A percentile compares a stretch with the other conserved stretches of the same genome.
Evolutionary conservation across 2,888 invertebrate species (phyloP).

Genomic region (Baronia brevicornis): DNA sequence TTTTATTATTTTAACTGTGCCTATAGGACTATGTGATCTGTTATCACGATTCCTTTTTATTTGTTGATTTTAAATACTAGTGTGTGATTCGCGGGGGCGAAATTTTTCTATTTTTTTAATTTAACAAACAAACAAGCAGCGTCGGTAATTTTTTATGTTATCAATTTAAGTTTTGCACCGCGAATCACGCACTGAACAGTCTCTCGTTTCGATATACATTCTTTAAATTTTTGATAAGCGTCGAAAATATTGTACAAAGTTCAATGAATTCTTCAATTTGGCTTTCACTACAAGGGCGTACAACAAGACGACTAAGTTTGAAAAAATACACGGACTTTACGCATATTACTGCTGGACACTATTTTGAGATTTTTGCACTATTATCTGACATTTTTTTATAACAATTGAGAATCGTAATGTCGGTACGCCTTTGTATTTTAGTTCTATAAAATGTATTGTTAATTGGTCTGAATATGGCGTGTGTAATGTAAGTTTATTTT

Average conservation of each 20-base stretch:
- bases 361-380: no score
- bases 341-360: slow-evolving; percentile 13
- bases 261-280: background rate
- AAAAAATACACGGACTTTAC: no score
- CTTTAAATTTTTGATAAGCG: slow-evolving; percentile 1
- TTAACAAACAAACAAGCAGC: background rate
- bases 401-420: slow-evolving; percentile 27
- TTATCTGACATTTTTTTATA: no score
- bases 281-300: no score
- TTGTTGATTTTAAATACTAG: slow-evolving; percentile 25
- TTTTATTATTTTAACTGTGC: slow-evolving; percentile 42
- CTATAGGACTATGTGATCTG: slow-evolving; percentile 22
- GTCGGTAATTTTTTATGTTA: slow-evolving; percentile 2
- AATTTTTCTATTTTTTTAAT: background rate
- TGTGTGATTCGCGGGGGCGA: no score
- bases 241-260: background rate
- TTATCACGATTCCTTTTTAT: slow-evolving; percentile 24
- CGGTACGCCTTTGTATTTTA: slow-evolving; percentile 24
- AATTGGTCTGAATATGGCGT: slow-evolving; percentile 25
- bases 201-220: slow-evolving; percentile 3
- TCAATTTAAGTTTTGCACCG: background rate
- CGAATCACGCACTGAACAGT: background rate
- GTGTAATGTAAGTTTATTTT: slow-evolving; percentile 40
- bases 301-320: no score
- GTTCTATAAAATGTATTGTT: slow-evolving; percentile 30